These are phyloP conservation scores for Mesocentrotus franciscanus DNA, from an alignment of 53 echinoderm and acorn worm species.

Conservation along the genomic window DNA sequence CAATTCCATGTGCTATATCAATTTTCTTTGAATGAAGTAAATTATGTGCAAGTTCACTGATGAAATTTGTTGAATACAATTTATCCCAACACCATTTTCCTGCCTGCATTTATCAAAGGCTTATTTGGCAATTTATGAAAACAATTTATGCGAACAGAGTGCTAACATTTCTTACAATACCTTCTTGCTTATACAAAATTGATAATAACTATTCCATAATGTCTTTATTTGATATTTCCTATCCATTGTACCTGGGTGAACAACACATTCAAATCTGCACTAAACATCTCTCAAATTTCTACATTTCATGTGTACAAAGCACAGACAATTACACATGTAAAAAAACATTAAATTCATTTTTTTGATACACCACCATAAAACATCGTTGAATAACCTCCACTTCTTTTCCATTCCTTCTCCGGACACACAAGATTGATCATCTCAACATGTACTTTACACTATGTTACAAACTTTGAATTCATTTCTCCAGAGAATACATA, in stretches of 20 bases:
- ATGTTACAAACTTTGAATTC: background rate
- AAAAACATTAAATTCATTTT: background rate
- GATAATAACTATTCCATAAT: background rate
- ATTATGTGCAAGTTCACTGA: background rate
- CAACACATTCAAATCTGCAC: background rate
- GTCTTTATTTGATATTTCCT: too few relatives aligned
- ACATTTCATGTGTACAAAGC: background rate
- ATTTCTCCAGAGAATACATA: conserved; percentile 27
- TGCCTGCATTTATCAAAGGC: background rate
- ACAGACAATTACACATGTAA: background rate
- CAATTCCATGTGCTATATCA: background rate
- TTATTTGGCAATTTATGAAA: conserved; percentile 12
- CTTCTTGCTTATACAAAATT: background rate
- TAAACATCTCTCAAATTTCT: background rate
- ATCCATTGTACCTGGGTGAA: background rate
- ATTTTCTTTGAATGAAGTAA: background rate
- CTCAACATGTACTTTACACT: conserved; percentile 50
- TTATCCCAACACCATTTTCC: background rate
- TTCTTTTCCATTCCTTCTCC: background rate
- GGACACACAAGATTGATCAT: background rate
- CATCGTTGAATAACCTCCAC: background rate
- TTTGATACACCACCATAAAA: background rate
- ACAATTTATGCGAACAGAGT: background rate
- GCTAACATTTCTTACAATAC: background rate
- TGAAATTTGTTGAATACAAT: background rate